Evolutionary conservation across 1,140 invertebrate species (phyloP), one percentile per base, ranked within the genome.

Genomic region (Diabrotica virgifera): DNA sequence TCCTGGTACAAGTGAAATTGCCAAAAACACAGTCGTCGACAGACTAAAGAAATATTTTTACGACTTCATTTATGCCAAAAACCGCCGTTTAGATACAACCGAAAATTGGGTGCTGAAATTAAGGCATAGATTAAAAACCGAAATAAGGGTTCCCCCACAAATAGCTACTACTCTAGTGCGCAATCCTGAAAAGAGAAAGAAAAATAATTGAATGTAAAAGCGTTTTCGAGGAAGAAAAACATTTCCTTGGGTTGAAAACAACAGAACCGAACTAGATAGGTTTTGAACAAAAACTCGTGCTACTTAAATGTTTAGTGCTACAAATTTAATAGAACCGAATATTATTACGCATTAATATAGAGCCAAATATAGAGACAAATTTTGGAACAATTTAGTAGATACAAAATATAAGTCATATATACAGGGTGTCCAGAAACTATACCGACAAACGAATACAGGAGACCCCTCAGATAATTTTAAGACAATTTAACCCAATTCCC

Each of bases 81-180:
- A 66, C 59, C 51, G 63, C 69, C 65, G 67, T 74, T 70, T 62
- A 69, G 68, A 72, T 67, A 75, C 67, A 72, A 70, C 72, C 71
- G 68, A 69, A 74, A 75, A 76, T 72, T 71, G 72, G 72, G 73
- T 74, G 74, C 72, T 74, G 72, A 75, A 76, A 76, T 75, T 76
- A 73, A 73, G 72, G 70, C 65, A 64, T 62, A 74, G 72, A 76
- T 76, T 76, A 76, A 76, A 76, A 74, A 75, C 71, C 68, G 68
- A 59, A 62, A 55, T 52, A 59, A 64, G 51, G 56, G 70, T 63
- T 62, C 65, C 67, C 24, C 40, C 62, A 64, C 69, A 65, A 70
- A 46, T 46, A 46, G 40, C 60, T 54, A 62, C 40, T 37, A 46
- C 52, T 61, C 64, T 61, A 56, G 63, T 37, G 53, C n/a, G 36